Evolutionary conservation across 92 coral and sea anemone genomes (phyloP), one percentile per base, ranked within the genome.

Genomic region (Umimayanthus kanabou): DNA sequence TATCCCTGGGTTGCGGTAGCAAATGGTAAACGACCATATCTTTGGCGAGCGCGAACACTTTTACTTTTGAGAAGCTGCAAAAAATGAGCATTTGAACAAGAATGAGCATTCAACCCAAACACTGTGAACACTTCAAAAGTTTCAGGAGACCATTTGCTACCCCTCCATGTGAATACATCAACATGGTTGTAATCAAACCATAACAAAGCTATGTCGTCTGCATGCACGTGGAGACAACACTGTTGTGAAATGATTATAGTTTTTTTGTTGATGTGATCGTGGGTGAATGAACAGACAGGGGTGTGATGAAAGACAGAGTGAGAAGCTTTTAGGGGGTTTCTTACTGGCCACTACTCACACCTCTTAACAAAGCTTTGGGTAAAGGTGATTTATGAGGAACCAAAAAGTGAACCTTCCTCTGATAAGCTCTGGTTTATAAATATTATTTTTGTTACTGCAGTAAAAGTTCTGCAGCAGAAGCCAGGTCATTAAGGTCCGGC

Each of bases 401-500:
- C 18, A 11, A 14, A 53, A 53, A 65, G 9, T 53, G 9, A 15
- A 71, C 13, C 14, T 2, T 82, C 22, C 23, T 42, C 37, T 64
- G 10, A 37, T 33, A 33, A 30, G 10, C 39, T 22, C 65, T 9
- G 1, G 25, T 10, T 9, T 26, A 5, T 18, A 1, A 42, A 1
- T 0, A 2, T 28, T n/a, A n/a, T n/a, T n/a, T 70, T 47, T 83
- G 40, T 64, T 83, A 43, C 26, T 90, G 85, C 47, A 94, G 86
- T 61, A 95, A 79, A 58, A 90, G 90, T 87, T 94, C 98, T 20
- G 99, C 99, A 43, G 96, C 98, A 49, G 92, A 82, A 61, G 98
- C 91, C 40, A 97, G 89, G 80, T 97, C 99, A 84, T 94, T 91
- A 45, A 97, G 94, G 77, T 91, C 94, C 39, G 99, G 96, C 81